Evolutionary conservation across 1,140 invertebrate species (phyloP).

Genomic region (Trachymyrmex cornetzi): DNA sequence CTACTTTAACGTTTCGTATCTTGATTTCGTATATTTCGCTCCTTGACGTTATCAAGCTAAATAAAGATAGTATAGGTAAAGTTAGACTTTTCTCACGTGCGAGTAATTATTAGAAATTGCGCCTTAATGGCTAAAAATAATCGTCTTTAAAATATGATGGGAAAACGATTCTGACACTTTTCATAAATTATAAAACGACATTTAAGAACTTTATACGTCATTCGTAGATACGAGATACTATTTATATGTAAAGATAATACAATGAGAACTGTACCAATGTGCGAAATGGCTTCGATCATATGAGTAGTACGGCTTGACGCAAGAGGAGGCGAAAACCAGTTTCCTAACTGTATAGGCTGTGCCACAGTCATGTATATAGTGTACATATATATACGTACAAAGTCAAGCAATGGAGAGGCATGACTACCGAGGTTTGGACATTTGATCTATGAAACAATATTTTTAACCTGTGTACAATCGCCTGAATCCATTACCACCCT

Average conservation of each 20-base stretch:
- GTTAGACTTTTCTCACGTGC: neutral
- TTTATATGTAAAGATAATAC: neutral
- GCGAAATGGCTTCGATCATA: constrained; percentile 65
- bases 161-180: neutral
- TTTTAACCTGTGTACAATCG: neutral
- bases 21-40: neutral
- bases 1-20: neutral
- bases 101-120: neutral
- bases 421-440: neutral
- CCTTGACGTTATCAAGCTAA: neutral
- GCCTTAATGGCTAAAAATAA: neutral
- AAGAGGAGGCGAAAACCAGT: constrained; percentile 77
- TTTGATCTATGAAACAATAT: constrained; percentile 9
- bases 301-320: constrained; percentile 55
- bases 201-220: neutral
- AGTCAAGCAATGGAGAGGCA: constrained; percentile 5
- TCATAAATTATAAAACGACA: constrained; percentile 2
- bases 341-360: constrained; percentile 81
- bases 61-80: neutral
- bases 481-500: neutral
- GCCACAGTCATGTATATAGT: constrained; percentile 35
- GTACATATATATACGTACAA: neutral
- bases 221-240: neutral
- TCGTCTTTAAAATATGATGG: neutral
- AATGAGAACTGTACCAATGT: constrained; percentile 35